Conservation (phyloP, 2,113 vertebrate genomes). For the Oenanthe oenanthe region DNA sequence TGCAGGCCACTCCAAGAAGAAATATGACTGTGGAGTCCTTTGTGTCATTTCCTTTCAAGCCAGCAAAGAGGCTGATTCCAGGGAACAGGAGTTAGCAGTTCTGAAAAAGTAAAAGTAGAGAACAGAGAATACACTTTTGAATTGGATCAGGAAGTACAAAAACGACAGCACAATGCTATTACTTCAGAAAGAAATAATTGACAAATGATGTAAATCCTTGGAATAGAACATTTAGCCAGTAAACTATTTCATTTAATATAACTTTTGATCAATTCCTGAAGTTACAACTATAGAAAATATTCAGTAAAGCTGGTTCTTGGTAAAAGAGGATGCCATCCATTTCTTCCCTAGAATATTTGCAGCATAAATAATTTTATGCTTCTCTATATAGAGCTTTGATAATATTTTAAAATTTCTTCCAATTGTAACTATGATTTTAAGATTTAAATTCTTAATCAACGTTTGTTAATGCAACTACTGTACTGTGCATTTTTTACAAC, state of each 20-base stretch:
- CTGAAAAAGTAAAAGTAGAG: not conserved
- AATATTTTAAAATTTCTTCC: not conserved
- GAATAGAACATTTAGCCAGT: not conserved
- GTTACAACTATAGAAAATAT: not conserved
- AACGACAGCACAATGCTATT: not conserved
- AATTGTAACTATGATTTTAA: not conserved
- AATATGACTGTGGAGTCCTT: not conserved
- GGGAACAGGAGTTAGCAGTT: not conserved
- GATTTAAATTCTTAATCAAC: not conserved
- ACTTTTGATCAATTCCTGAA: not conserved
- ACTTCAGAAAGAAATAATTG: not conserved
- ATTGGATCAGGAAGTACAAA: not conserved
- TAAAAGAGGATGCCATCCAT: not conserved
- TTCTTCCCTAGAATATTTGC: not conserved
- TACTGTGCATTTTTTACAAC: not conserved
- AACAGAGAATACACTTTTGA: not conserved
- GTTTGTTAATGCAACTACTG: not conserved
- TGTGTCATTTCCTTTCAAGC: not conserved
- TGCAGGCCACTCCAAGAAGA: not conserved
- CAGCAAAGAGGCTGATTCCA: not conserved
- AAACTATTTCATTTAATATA: not conserved
- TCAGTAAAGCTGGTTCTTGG: fast-evolving
- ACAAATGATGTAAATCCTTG: not conserved
- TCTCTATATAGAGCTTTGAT: not conserved
- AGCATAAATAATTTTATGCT: not conserved